A percentile compares a stretch with the other conserved stretches of the same genome.
phyloP scores from a whole-genome alignment of 2,888 invertebrate genomes.

The Pimpla rufipes region DNA sequence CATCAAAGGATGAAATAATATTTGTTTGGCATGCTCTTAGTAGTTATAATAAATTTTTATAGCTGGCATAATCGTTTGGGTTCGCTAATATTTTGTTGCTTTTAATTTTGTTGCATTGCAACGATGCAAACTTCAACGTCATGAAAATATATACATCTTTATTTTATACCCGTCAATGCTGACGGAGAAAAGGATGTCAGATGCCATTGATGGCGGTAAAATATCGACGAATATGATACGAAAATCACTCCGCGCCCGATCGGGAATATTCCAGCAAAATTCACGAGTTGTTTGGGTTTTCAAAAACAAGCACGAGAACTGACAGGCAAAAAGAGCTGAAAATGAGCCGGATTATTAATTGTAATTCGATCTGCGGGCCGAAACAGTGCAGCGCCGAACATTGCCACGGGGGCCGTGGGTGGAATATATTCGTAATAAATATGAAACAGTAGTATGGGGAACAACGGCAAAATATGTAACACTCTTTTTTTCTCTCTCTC shows the following conservation, averaged over 20 bases:
- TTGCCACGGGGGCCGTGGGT: not conserved
- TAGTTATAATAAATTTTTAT: too few species aligned
- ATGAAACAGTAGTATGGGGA: constrained; percentile 33
- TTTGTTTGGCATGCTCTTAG: too few species aligned
- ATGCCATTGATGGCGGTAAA: not conserved
- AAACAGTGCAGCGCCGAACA: not conserved
- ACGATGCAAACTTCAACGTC: too few species aligned
- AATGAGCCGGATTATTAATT: not conserved
- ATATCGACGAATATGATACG: not conserved
- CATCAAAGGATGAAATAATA: too few species aligned
- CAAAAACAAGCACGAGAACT: not conserved
- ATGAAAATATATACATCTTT: not conserved
- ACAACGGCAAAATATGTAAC: constrained; percentile 13
- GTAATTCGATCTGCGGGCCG: not conserved
- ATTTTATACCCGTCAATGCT: not conserved
- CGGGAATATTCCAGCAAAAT: not conserved
- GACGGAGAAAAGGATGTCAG: not conserved
- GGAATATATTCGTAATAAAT: constrained; percentile 32
- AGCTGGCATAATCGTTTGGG: too few species aligned
- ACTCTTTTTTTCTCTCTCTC: not conserved
- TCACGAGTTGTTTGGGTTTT: not conserved
- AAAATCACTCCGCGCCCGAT: not conserved
- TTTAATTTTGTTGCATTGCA: too few species aligned
- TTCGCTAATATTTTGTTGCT: too few species aligned
- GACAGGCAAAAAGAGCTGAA: not conserved